phyloP scores from a whole-genome alignment of 2,113 vertebrate species.

The Tinamus guttatus region DNA sequence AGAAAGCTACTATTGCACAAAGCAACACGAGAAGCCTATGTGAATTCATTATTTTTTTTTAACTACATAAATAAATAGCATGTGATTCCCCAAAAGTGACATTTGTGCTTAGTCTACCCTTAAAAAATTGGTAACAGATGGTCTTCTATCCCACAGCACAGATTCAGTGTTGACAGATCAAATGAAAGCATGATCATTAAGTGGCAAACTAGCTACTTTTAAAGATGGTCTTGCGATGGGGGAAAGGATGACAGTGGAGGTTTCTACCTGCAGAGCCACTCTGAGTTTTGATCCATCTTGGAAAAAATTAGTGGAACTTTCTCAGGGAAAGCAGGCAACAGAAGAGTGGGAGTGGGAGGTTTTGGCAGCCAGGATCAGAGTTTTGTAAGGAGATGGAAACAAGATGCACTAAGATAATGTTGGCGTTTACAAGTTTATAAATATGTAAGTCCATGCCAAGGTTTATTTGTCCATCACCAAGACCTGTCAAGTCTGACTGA shows the following conservation, averaged over 20 bases:
- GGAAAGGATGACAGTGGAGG: neutral
- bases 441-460: neutral
- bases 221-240: neutral
- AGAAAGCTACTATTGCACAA: slow-evolving; percentile 49
- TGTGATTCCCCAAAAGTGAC: slow-evolving; percentile 23
- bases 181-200: slow-evolving; percentile 8
- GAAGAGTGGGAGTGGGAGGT: slow-evolving; percentile 7
- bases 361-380: slow-evolving; percentile 30
- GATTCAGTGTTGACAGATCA: slow-evolving; percentile 25
- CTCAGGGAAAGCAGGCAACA: neutral
- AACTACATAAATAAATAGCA: slow-evolving; percentile 54
- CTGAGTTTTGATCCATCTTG: neutral
- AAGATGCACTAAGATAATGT: slow-evolving; percentile 8
- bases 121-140: slow-evolving; percentile 54
- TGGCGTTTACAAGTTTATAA: slow-evolving; percentile 10
- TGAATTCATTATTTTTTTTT: slow-evolving; percentile 50
- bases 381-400: slow-evolving; percentile 32
- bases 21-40: slow-evolving; percentile 50
- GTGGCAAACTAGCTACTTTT: neutral
- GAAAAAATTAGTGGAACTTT: neutral
- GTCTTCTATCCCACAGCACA: slow-evolving; percentile 36
- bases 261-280: neutral
- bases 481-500: neutral
- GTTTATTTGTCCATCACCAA: neutral
- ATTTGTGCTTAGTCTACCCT: slow-evolving; percentile 28